Conservation (phyloP, 2,888 invertebrate species). For the Neuroscelio doddi region DNA sequence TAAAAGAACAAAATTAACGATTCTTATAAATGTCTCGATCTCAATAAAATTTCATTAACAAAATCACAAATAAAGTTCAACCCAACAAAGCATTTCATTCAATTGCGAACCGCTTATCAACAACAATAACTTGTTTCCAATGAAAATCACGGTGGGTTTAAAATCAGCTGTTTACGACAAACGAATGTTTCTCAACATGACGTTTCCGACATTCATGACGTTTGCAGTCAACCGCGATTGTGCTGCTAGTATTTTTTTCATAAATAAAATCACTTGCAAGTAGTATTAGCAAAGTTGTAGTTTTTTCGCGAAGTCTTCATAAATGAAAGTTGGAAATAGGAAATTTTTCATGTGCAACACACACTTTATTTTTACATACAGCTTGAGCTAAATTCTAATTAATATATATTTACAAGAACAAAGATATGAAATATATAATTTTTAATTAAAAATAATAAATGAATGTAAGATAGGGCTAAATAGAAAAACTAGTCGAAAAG, state of each 20-base stretch:
- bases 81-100: no score
- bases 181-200: neutral
- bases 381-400: neutral
- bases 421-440: neutral
- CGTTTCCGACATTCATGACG: neutral
- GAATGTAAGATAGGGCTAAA: neutral
- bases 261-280: neutral
- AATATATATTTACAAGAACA: no score
- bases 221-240: neutral
- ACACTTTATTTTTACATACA: neutral
- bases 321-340: neutral
- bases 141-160: no score
- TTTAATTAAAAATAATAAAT: neutral
- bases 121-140: no score
- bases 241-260: neutral
- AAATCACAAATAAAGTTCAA: no score
- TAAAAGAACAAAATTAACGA: no score
- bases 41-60: no score
- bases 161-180: slow-evolving; percentile 2
- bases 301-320: neutral
- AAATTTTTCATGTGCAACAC: neutral
- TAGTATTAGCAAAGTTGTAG: neutral
- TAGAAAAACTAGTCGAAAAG: neutral
- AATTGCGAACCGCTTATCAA: no score
- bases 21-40: no score